Evolutionary conservation across 2,113 vertebrate species (phyloP).

Genomic region (Gopherus evgoodei): DNA sequence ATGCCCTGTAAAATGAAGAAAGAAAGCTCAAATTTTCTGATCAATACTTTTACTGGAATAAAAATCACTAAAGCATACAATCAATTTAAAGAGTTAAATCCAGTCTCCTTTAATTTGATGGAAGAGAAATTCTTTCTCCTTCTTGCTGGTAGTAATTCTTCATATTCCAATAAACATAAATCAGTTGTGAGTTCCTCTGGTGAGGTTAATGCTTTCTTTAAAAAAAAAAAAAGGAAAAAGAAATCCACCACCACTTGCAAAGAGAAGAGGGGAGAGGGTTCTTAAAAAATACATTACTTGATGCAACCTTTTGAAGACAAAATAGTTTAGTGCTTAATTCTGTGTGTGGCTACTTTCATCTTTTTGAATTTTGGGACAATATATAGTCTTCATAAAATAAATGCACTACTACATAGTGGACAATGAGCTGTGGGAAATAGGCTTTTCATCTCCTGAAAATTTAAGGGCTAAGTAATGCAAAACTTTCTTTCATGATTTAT

Average conservation of each 20-base stretch:
- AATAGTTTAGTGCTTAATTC: background rate
- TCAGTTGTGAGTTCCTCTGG: background rate
- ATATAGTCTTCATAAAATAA: background rate
- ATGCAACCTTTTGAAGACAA: background rate
- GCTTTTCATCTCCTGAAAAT: background rate
- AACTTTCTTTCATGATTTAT: conserved; percentile 23
- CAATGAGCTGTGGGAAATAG: background rate
- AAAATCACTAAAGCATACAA: conserved; percentile 46
- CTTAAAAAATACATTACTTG: background rate
- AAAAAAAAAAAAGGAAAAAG: background rate
- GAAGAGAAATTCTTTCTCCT: background rate
- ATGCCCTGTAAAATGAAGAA: background rate
- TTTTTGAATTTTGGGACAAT: background rate
- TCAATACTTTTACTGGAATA: conserved; percentile 71
- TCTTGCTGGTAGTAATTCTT: background rate
- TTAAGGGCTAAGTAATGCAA: background rate
- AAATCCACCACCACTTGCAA: background rate
- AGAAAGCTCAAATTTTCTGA: conserved; percentile 43
- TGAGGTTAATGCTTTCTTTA: background rate
- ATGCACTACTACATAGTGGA: background rate
- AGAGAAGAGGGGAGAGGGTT: background rate
- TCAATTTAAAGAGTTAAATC: conserved; percentile 61
- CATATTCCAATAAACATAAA: conserved; percentile 48
- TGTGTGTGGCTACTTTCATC: background rate
- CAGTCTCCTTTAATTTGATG: conserved; percentile 57